phyloP scores from a whole-genome alignment of 2,113 vertebrate species.

The Corydoras sp. region DNA sequence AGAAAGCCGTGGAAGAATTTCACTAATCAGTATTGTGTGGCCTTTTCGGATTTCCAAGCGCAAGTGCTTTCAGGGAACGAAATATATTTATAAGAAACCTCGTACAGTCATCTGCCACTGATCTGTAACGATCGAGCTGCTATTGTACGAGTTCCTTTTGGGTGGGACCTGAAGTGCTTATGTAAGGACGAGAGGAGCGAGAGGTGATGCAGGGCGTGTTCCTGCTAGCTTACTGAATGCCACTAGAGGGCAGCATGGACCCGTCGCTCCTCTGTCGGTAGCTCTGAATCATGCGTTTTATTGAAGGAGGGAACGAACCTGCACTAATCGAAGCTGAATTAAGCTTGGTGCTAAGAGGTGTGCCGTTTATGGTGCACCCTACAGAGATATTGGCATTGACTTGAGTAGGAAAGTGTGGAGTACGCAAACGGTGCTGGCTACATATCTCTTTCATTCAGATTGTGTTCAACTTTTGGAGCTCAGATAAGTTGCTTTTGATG shows the following conservation, averaged over 20 bases:
- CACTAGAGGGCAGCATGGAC: conserved; percentile 37
- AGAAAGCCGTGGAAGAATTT: conserved; percentile 14
- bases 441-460: conserved; percentile 26
- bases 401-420: conserved; percentile 27
- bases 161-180: conserved; percentile 35
- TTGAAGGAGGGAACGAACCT: conserved; percentile 52
- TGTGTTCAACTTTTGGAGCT: not conserved
- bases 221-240: conserved; percentile 23
- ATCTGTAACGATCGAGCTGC: conserved; percentile 40
- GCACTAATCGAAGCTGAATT: conserved; percentile 68
- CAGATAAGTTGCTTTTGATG: not conserved
- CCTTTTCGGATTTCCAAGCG: not conserved
- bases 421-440: conserved; percentile 35
- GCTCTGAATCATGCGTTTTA: conserved; percentile 33
- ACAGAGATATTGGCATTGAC: conserved; percentile 45
- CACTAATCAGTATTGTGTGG: conserved; percentile 28
- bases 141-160: conserved; percentile 42
- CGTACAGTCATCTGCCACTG: conserved; percentile 19
- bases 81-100: not conserved
- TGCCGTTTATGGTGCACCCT: conserved; percentile 31
- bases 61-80: conserved; percentile 1
- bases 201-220: not conserved
- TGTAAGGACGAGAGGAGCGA: not conserved
- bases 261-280: conserved; percentile 38
- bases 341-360: conserved; percentile 66